Evolutionary conservation across 2,797 vertebrate species (phyloP), one percentile per base, ranked within the genome.

Genomic region (Tadarida brasiliensis): DNA sequence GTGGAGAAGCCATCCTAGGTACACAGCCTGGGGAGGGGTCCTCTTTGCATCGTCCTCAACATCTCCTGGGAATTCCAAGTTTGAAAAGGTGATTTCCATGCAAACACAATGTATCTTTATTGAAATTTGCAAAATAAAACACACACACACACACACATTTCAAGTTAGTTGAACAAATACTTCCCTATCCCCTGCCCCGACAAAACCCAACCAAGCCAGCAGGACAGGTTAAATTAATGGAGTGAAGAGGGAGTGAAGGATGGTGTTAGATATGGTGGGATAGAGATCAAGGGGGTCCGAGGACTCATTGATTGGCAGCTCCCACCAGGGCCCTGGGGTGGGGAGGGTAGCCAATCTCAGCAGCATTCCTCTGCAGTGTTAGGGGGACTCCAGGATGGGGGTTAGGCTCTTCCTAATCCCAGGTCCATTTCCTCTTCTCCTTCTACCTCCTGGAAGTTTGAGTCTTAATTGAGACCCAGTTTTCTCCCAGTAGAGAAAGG

Each of bases 61-160:
- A 65, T 65, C 63, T 61, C 30, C 39, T 22, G 35, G 65, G 49
- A 90, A 88, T 68, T 68, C 33, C n/a, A 57, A 35, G 28, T 87
- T 88, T 61, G 87, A 93, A 93, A 96, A 83, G 44, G 39, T 1
- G 1, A 94, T 33, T 85, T 54, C 54, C 91, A 63, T 94, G 92
- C 39, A 93, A 95, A 96, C 44, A 49, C 61, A 35, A 63, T 20
- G 14, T 49, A 68, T 95, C 54, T 98, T 98, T 97, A 98, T 98
- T 98, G 84, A 96, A 81, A 87, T 93, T 86, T 70, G 68, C 49
- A 78, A 95, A 92, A 88, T 88, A 88, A 82, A 97, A 93, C 83
- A 85, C 94, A 93, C 73, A 93, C 68, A 90, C 49, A 22, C 57
- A 80, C 73, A 93, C 35, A 28, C 59, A 91, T 90, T 95, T 94